Evolutionary conservation across 2,888 invertebrate genomes (phyloP), one percentile per base, ranked within the genome.

Genomic region (Chouioia cunea): DNA sequence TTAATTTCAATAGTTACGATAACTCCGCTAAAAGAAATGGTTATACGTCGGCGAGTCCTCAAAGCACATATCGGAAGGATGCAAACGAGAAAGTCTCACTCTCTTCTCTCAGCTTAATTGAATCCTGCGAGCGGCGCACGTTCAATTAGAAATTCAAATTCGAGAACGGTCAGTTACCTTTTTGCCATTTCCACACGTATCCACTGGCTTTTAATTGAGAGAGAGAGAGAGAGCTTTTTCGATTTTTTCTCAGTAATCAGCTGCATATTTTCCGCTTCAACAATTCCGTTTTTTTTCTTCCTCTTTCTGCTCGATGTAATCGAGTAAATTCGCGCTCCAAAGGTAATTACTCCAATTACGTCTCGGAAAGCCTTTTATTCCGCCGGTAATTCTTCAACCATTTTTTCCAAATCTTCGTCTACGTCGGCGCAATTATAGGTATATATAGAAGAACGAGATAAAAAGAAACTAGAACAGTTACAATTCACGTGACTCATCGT

Each of bases 131-230:
- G 16, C n/a, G 10, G 50, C 58, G 76, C 77, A 78, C 76, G 80
- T 81, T 78, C 81, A 81, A 82, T 84, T 83, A 81, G 82, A 82
- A 83, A 83, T 84, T 83, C 82, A 83, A 83, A 83, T 84, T 81
- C 76, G 76, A 74, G 69, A 69, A 74, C 67, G 74, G 65, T 66
- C 70, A 67, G 69, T 64, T 52, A 71, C 71, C 16, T 44, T 77
- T 75, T 79, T 77, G 75, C 75, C 76, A 79, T 79, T 76, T 75
- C 66, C 66, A 73, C 15, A n/a, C 10, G 43, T 15, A 36, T 12
- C 36, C 12, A 36, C 2, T 36, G 74, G 57, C 76, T 78, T 78
- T 79, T 79, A 79, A 79, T 79, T 78, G 77, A 79, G 78, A 72
- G 57, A 70, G 36, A 15, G 2, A 3, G 15, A 57, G 43, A 6